Percentiles rank a stretch among this genome's conserved stretches.
Conservation (phyloP, 2,888 invertebrate genomes). For the Bursaphelenchus okinawaensis region DNA sequence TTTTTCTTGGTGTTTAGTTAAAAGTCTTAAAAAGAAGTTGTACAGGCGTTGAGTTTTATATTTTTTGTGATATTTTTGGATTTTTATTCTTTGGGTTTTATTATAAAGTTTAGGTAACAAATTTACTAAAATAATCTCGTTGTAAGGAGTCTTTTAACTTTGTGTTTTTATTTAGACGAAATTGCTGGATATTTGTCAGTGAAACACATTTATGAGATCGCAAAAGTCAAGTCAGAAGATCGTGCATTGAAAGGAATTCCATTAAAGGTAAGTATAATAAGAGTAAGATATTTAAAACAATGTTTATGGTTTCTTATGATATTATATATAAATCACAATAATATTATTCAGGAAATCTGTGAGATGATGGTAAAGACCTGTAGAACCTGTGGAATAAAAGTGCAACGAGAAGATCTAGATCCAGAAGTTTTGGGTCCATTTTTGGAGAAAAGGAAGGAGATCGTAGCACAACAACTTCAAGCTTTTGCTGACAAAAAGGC, state of each 20-base stretch:
- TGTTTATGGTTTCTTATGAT: background rate
- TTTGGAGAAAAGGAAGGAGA: slow-evolving; percentile 37
- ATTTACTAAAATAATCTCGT: too few relatives aligned
- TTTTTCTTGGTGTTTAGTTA: background rate
- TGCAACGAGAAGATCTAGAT: slow-evolving; percentile 49
- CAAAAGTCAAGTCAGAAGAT: slow-evolving; percentile 71
- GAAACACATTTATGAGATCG: slow-evolving; percentile 96
- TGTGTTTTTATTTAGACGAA: slow-evolving; percentile 38
- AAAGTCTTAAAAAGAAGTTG: too few relatives aligned
- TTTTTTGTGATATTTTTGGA: too few relatives aligned
- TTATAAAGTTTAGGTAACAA: too few relatives aligned
- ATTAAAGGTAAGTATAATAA: slow-evolving; percentile 31
- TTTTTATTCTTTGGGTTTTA: too few relatives aligned
- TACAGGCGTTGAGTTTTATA: too few relatives aligned
- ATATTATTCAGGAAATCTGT: slow-evolving; percentile 30
- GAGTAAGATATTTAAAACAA: background rate
- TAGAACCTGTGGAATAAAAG: slow-evolving; percentile 45
- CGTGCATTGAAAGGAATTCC: slow-evolving; percentile 49
- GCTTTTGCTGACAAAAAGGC: slow-evolving; percentile 50
- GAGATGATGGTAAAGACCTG: slow-evolving; percentile 37
- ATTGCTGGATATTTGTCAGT: slow-evolving; percentile 80
- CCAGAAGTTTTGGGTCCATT: slow-evolving; percentile 36
- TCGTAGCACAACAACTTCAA: slow-evolving; percentile 44
- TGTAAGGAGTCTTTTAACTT: background rate
- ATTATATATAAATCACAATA: too few relatives aligned